phyloP scores from a whole-genome alignment of 2,113 vertebrate species.

The Grantiella picta region DNA sequence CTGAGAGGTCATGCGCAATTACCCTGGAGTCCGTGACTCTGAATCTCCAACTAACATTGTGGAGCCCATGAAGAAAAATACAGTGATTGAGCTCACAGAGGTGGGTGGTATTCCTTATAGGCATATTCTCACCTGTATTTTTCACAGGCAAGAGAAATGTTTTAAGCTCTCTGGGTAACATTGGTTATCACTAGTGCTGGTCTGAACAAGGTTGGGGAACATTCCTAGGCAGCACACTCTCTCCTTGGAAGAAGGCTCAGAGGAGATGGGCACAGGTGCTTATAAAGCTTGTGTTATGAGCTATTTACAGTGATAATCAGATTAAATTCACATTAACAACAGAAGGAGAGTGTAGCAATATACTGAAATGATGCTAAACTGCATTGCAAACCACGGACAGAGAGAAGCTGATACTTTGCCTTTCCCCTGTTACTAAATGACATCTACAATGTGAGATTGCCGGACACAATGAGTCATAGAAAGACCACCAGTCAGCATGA shows the following conservation, averaged over 20 bases:
- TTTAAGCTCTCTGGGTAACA: not conserved
- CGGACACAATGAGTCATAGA: not conserved
- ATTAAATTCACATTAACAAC: not conserved
- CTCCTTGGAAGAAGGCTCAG: not conserved
- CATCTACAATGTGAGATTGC: not conserved
- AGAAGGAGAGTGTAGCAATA: not conserved
- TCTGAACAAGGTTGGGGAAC: not conserved
- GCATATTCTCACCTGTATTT: not conserved
- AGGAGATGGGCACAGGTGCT: not conserved
- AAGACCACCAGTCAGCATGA: not conserved
- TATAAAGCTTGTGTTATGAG: not conserved
- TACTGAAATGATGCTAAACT: not conserved
- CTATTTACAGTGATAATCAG: not conserved
- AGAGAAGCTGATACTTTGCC: not conserved
- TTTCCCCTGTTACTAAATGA: not conserved
- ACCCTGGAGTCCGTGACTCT: not conserved
- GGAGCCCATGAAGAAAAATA: not conserved
- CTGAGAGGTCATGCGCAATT: not conserved
- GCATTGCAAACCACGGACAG: rapidly evolving
- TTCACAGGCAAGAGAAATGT: not conserved
- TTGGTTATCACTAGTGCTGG: not conserved
- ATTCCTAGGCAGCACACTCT: not conserved
- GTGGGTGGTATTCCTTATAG: not conserved
- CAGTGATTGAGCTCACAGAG: not conserved
- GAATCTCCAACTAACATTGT: not conserved